These are phyloP conservation scores for Heteromurus nitidus DNA, from an alignment of 2,888 invertebrate species.

Conservation along the genomic window DNA sequence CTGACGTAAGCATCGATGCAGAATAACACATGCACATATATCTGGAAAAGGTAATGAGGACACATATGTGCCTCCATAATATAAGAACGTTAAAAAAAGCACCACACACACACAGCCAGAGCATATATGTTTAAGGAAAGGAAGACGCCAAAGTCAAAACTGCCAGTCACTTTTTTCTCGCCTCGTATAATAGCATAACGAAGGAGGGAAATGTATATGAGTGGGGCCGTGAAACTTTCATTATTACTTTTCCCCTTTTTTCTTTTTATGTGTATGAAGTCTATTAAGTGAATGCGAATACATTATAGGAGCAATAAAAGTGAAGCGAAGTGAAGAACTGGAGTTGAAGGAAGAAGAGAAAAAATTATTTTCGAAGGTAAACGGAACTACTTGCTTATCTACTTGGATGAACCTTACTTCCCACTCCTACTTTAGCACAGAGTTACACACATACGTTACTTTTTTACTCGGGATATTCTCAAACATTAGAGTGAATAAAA, in stretches of 20 bases:
- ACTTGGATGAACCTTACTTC: slow-evolving; percentile 45
- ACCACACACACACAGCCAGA: no score
- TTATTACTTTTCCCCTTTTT: slow-evolving; percentile 43
- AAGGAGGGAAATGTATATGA: slow-evolving; percentile 35
- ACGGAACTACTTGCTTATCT: slow-evolving; percentile 18
- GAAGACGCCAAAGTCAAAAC: background rate
- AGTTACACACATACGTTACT: background rate
- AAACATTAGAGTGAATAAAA: background rate
- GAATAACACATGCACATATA: slow-evolving; percentile 13
- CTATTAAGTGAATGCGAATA: slow-evolving; percentile 22
- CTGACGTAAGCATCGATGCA: background rate
- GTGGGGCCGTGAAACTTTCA: slow-evolving; percentile 52
- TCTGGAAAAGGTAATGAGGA: slow-evolving; percentile 43
- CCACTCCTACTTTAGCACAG: slow-evolving; percentile 1
- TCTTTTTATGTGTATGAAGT: slow-evolving; percentile 6
- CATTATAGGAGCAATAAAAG: slow-evolving; percentile 5
- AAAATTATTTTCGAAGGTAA: slow-evolving; percentile 36
- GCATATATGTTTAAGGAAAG: background rate
- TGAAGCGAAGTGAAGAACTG: background rate
- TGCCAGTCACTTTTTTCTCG: slow-evolving; percentile 10
- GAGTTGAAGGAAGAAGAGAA: no score
- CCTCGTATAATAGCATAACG: slow-evolving; percentile 6
- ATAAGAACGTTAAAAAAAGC: no score
- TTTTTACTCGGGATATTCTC: background rate
- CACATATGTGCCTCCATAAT: slow-evolving; percentile 31